A percentile compares a stretch with the other conserved stretches of the same genome.
Conservation (phyloP, 1,140 invertebrate genomes). For the Drepana arcuata region DNA sequence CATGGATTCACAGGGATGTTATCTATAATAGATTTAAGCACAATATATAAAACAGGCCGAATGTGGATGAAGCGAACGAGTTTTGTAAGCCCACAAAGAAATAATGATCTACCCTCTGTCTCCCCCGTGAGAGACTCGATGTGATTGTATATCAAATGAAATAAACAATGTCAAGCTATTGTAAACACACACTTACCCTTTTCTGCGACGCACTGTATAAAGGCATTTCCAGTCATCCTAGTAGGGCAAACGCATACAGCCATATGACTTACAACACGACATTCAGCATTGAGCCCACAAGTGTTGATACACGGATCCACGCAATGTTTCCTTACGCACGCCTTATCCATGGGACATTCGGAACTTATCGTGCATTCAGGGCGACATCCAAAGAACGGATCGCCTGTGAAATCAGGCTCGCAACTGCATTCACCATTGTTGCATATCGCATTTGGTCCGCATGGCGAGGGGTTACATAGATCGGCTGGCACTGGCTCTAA, state of each 20-base stretch:
- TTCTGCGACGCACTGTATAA: constrained; percentile 74
- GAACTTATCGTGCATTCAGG: constrained; percentile 82
- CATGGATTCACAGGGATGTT: constrained; percentile 63
- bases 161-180: no score
- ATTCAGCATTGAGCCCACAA: constrained; percentile 81
- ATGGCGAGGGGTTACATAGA: constrained; percentile 75
- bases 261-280: constrained; percentile 82
- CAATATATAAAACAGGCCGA: no score
- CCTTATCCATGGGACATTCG: constrained; percentile 80
- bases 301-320: constrained; percentile 79
- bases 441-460: constrained; percentile 83
- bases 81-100: no score
- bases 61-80: no score
- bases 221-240: constrained; percentile 81
- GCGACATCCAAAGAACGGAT: constrained; percentile 78
- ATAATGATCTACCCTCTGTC: no score
- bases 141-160: no score
- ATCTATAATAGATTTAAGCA: constrained; percentile 30
- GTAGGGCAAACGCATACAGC: constrained; percentile 80
- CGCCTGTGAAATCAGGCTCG: constrained; percentile 79
- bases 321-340: constrained; percentile 81
- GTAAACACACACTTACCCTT: constrained; percentile 73
- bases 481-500: constrained; percentile 57
- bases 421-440: constrained; percentile 85
- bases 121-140: no score